Evolutionary conservation across 2,113 vertebrate species (phyloP), one percentile per base, ranked within the genome.

Genomic region (Ancistrus triradiatus): DNA sequence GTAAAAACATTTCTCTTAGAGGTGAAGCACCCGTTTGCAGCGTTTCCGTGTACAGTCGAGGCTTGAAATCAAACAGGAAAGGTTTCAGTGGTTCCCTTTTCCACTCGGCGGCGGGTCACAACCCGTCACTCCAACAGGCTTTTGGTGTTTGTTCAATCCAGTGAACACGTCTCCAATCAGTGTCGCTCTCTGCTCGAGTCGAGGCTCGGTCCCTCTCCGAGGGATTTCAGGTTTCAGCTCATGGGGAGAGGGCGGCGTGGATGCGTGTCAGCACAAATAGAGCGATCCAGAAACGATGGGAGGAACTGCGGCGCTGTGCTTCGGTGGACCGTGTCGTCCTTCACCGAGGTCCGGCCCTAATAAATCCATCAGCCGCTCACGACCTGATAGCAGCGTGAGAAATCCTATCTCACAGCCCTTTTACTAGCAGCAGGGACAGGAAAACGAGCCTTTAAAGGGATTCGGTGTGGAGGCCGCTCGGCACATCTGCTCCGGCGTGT

Each of bases 351-450:
- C n/a, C n/a, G n/a, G n/a, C n/a, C n/a, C n/a, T n/a, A n/a, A n/a
- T n/a, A n/a, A n/a, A n/a, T n/a, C n/a, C n/a, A n/a, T n/a, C n/a
- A n/a, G n/a, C n/a, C n/a, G n/a, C n/a, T 7, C 27, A 31, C 3
- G 7, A 31, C 27, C 27, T n/a, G n/a, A 31, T 31, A 31, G 27
- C 27, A 31, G n/a, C n/a, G n/a, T n/a, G n/a, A n/a, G 27, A 37
- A 67, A 56, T 25, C 15, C 17, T 59, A 52, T n/a, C 59, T 74
- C 73, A 62, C 77, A 74, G 72, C 74, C 75, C 76, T 75, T 74
- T 86, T 79, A 82, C 78, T 70, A 73, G 78, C 77, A 75, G 78
- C 74, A 82, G 67, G 70, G 69, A 74, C 28, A 73, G 3, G 35
- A 53, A 70, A 70, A 31, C 48, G 52, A 66, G 6, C 35, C 66